Evolutionary conservation across 2,113 vertebrate species (phyloP).

Genomic region (Regulus satrapa): DNA sequence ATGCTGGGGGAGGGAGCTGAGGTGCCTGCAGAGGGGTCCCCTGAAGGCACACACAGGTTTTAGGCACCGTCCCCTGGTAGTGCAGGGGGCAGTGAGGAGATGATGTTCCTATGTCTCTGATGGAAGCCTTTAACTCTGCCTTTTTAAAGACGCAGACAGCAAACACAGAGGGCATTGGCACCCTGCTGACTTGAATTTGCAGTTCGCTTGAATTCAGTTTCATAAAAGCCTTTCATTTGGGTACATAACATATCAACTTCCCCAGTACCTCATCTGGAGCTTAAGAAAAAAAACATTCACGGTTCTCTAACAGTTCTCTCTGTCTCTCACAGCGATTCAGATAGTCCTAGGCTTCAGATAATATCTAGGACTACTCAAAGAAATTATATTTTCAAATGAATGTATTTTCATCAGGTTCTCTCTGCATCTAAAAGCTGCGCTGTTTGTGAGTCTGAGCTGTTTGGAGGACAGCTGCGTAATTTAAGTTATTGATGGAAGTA

Average conservation of each 20-base stretch:
- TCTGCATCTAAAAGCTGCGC: slow-evolving; percentile 47
- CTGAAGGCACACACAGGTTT: not conserved
- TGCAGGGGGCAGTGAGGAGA: not conserved
- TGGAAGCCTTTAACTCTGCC: slow-evolving; percentile 64
- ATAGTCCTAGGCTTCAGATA: not conserved
- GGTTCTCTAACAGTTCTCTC: slow-evolving; percentile 62
- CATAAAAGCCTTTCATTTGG: slow-evolving; percentile 71
- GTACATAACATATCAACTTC: slow-evolving; percentile 67
- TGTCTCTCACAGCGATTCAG: slow-evolving; percentile 55
- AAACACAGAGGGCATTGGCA: slow-evolving; percentile 62
- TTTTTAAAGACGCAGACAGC: slow-evolving; percentile 52
- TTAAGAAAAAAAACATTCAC: slow-evolving; percentile 54
- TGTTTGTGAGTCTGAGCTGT: slow-evolving; percentile 25
- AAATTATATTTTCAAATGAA: slow-evolving; percentile 68
- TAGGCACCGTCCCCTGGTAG: not conserved
- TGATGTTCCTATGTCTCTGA: slow-evolving; percentile 24
- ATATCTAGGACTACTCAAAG: slow-evolving; percentile 24
- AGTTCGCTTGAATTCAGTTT: slow-evolving; percentile 63
- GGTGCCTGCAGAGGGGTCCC: not conserved
- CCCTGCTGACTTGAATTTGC: slow-evolving; percentile 65
- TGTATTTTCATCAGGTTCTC: slow-evolving; percentile 60
- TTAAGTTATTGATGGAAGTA: slow-evolving; percentile 64
- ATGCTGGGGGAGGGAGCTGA: not conserved
- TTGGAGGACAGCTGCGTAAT: slow-evolving; percentile 65
- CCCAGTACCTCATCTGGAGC: slow-evolving; percentile 30